Evolutionary conservation across 2,888 invertebrate species (phyloP), one percentile per base, ranked within the genome.

Genomic region (Crematogaster levior): DNA sequence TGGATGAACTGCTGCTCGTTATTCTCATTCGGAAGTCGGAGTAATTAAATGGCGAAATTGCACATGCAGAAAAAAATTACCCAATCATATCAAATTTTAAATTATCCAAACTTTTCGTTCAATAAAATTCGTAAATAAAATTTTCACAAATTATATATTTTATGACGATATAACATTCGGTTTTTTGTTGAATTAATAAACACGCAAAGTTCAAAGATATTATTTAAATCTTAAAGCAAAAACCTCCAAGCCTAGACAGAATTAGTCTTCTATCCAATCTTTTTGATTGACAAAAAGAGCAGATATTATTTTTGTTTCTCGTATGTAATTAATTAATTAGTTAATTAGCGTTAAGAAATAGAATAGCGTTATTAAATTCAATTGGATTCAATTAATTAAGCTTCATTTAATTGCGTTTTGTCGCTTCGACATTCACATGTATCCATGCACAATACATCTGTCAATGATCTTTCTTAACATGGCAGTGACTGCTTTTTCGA

Each of bases 1-100:
- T 74, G 65, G 81, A 84, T 82, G 70, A 85, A 81, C 84, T 85
- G 84, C 82, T 77, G 85, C 84, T 88, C 73, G 84, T 86, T 86
- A 85, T 84, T 86, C 85, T 60, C 37, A 81, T 37, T 37, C 60
- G 30, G 40, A 43, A 75, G 27, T 75, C 21, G 18, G 21, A 9
- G 18, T 68, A 75, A 75, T 75, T 75, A 68, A 74, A 30, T 43
- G 30, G 18, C 15, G 12, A 74, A 48, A 80, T 74, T 61, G 21
- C 37, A n/a, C 60, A 46, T 46, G 48, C 12, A 24, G 6, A 60
- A 48, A 80, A 61, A 34, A 74, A 43, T 68, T 56, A 40, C 15
- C 18, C 6, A 18, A n/a, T n/a, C n/a, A 21, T 30, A 40, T 53
- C 51, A 34, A 53, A 27, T 40, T n/a, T 18, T 27, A 34, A n/a